Percentiles rank a stretch among this genome's conserved stretches.
These are phyloP conservation scores for Drosophila novamexicana DNA, from an alignment of 1,140 invertebrate genomes.

Conservation along the genomic window DNA sequence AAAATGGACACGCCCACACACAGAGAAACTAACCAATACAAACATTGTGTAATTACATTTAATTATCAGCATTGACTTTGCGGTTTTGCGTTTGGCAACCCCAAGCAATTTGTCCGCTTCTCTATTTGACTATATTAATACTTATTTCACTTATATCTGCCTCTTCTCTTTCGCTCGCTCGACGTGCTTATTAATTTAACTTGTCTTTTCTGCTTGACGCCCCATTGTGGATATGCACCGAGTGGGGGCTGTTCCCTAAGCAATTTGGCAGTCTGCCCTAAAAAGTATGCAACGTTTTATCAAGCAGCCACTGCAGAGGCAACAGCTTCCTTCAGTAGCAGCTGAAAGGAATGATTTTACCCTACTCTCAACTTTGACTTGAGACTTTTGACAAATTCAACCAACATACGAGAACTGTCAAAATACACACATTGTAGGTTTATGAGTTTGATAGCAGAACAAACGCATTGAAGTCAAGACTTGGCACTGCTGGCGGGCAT, in stretches of 20 bases:
- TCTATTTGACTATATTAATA: slow-evolving; percentile 11
- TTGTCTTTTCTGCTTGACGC: slow-evolving; percentile 31
- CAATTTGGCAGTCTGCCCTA: slow-evolving; percentile 36
- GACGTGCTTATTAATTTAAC: slow-evolving; percentile 66
- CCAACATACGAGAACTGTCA: slow-evolving; percentile 21
- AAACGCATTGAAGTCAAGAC: slow-evolving; percentile 2
- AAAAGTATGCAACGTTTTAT: slow-evolving; percentile 58
- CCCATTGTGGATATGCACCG: slow-evolving; percentile 16
- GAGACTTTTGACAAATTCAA: slow-evolving; percentile 28
- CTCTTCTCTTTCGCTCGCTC: background rate
- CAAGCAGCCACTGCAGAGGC: slow-evolving; percentile 35
- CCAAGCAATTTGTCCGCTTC: slow-evolving; percentile 15
- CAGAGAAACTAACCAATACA: slow-evolving; percentile 33
- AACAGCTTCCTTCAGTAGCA: background rate
- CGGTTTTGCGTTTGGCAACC: slow-evolving; percentile 32
- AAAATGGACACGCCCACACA: slow-evolving; percentile 17
- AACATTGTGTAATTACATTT: slow-evolving; percentile 78
- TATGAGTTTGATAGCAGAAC: slow-evolving; percentile 12
- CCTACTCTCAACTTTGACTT: background rate
- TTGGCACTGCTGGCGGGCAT: slow-evolving; percentile 10
- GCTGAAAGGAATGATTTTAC: slow-evolving; percentile 5
- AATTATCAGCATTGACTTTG: slow-evolving; percentile 80
- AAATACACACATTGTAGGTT: slow-evolving; percentile 3
- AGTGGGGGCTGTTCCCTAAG: background rate
- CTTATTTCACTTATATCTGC: slow-evolving; percentile 1